Base-by-base conservation (phyloP, 2,888 invertebrate species). In the Conistra vaccinii region DNA sequence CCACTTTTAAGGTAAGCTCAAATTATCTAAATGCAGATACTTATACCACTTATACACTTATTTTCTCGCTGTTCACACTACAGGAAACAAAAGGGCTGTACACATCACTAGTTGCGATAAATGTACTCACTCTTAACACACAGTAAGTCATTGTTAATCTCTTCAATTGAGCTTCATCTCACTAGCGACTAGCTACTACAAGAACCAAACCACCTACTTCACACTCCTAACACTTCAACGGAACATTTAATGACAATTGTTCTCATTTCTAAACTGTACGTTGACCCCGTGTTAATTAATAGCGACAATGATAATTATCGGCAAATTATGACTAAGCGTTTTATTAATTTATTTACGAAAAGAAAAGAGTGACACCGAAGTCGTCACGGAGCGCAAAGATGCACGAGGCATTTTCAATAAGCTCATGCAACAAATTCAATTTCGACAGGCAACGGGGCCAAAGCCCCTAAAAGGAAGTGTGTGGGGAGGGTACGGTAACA, bases 391-490 rank as follows among this genome's bases (percentile, higher is more conserved):
- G 84, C 86, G 87, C 85, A 76, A 73, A 83, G 81, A 89, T 90
- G 93, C 91, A 92, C 89, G 88, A 87, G 84, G 88, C 91, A 92
- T 93, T 94, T 93, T 92, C 93, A 93, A 95, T 92, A 91, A 92
- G 91, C 90, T 92, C 93, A 89, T 94, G 95, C 95, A 94, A 93
- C 95, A 94, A 95, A 95, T 94, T 94, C 92, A 93, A 94, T 93
- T 93, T 92, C 90, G 90, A 92, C 91, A 89, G 87, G 85, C 87
- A 92, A 85, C 89, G 91, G 91, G 91, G 90, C 92, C 93, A 88
- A 90, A 93, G 94, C 92, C 95, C 94, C 93, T 89, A 92, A 91
- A 93, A 94, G 94, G 94, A 95, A 94, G 93, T 92, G 93, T 94
- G 95, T 94, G 95, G 95, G 95, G 95, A 94, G 95, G 93, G 95